Conservation (phyloP, 2,797 vertebrate species). For the Lithobates pipiens region DNA sequence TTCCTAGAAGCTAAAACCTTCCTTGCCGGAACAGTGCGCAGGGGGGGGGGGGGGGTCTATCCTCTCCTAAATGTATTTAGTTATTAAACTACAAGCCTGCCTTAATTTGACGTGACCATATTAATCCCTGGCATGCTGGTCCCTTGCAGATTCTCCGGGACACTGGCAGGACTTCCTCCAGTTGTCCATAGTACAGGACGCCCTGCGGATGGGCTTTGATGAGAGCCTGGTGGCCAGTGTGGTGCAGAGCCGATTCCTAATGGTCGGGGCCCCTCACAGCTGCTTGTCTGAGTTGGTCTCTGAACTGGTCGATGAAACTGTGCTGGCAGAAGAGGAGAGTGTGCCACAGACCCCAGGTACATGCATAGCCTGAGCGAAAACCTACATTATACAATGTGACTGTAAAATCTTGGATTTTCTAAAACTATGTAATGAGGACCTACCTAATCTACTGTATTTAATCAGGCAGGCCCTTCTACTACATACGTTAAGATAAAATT, state of each 20-base stretch:
- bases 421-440: no score
- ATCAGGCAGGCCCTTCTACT: no score
- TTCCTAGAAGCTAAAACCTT: no score
- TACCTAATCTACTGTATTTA: no score
- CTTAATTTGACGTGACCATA: neutral
- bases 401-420: no score
- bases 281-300: constrained; percentile 79
- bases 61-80: no score
- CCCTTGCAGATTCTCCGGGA: constrained; percentile 72
- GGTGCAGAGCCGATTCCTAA: constrained; percentile 76
- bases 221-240: constrained; percentile 73
- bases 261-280: constrained; percentile 75
- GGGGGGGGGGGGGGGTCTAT: no score
- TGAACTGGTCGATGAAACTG: constrained; percentile 69
- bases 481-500: no score
- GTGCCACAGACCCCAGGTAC: constrained; percentile 75
- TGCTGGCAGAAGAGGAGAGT: constrained; percentile 76
- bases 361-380: neutral
- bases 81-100: no score
- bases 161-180: constrained; percentile 67
- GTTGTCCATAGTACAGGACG: constrained; percentile 75
- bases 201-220: constrained; percentile 83
- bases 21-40: no score
- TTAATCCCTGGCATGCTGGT: constrained; percentile 51
- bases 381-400: no score